Evolutionary conservation across 2,888 invertebrate genomes (phyloP).

Genomic region (Xestia rhomboidea): DNA sequence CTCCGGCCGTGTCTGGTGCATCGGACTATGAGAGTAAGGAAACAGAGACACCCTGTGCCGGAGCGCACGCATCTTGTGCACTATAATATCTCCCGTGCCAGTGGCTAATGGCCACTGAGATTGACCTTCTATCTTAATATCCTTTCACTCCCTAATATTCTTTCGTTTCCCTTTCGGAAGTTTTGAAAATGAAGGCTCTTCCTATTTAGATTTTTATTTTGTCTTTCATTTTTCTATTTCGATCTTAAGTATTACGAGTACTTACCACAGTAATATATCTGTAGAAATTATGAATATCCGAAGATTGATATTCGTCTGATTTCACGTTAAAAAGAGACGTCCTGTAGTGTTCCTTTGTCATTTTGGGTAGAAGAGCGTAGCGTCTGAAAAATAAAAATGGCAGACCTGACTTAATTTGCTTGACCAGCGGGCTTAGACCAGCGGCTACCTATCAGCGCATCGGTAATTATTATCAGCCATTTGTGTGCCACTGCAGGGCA

Average conservation of each 20-base stretch:
- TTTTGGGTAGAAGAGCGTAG: constrained; percentile 69
- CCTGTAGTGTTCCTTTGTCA: constrained; percentile 74
- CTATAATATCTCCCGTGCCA: neutral
- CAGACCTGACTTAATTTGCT: neutral
- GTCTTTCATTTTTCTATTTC: neutral
- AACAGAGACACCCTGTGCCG: too few relatives aligned
- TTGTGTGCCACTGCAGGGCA: too few relatives aligned
- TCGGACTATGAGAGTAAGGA: too few relatives aligned
- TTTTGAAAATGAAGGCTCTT: neutral
- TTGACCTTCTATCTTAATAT: too few relatives aligned
- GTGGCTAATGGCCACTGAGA: neutral
- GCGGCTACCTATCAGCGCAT: neutral
- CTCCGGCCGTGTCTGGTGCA: too few relatives aligned
- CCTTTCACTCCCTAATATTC: too few relatives aligned
- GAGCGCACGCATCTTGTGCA: too few relatives aligned
- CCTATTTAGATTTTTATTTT: neutral
- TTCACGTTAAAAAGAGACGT: constrained; percentile 65
- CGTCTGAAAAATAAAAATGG: constrained; percentile 61
- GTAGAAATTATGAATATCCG: constrained; percentile 63
- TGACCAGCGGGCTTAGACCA: neutral
- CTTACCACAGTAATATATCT: constrained; percentile 68
- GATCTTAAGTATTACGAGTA: neutral
- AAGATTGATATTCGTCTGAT: constrained; percentile 55
- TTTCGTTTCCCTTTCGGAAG: too few relatives aligned
- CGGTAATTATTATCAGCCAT: too few relatives aligned